phyloP scores from a whole-genome alignment of 1,140 invertebrate species.

The Orussus abietinus region DNA sequence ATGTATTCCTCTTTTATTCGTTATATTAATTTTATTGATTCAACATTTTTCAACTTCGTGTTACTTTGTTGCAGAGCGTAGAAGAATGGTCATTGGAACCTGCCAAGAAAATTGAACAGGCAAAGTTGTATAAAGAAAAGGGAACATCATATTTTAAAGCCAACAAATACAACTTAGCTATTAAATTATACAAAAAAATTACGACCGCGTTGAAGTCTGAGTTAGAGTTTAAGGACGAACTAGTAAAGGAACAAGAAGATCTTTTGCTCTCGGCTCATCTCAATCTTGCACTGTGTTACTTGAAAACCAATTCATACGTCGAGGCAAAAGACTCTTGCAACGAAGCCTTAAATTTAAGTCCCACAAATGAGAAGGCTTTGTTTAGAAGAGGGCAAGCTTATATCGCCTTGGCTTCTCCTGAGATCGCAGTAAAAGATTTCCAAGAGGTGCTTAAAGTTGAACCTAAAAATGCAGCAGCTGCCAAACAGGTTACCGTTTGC shows the following conservation, averaged over 20 bases:
- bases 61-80: conserved; percentile 60
- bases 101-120: conserved; percentile 75
- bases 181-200: conserved; percentile 82
- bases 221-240: conserved; percentile 36
- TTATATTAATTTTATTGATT: conserved; percentile 15
- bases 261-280: conserved; percentile 72
- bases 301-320: conserved; percentile 74
- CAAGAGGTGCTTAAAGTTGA: conserved; percentile 68
- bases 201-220: conserved; percentile 56
- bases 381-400: conserved; percentile 85
- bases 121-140: conserved; percentile 82
- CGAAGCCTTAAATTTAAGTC: conserved; percentile 71
- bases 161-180: conserved; percentile 73
- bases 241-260: conserved; percentile 54
- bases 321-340: conserved; percentile 69
- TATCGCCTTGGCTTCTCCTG: conserved; percentile 71
- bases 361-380: conserved; percentile 82
- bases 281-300: conserved; percentile 81
- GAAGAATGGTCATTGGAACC: conserved; percentile 79
- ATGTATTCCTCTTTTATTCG: conserved; percentile 10
- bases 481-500: conserved; percentile 71
- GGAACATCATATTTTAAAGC: conserved; percentile 89
- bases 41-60: no score
- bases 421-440: conserved; percentile 78
- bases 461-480: conserved; percentile 79